These are phyloP conservation scores for Zoanthus gigantus DNA, from an alignment of 92 coral and sea anemone genomes.

Conservation along the genomic window DNA sequence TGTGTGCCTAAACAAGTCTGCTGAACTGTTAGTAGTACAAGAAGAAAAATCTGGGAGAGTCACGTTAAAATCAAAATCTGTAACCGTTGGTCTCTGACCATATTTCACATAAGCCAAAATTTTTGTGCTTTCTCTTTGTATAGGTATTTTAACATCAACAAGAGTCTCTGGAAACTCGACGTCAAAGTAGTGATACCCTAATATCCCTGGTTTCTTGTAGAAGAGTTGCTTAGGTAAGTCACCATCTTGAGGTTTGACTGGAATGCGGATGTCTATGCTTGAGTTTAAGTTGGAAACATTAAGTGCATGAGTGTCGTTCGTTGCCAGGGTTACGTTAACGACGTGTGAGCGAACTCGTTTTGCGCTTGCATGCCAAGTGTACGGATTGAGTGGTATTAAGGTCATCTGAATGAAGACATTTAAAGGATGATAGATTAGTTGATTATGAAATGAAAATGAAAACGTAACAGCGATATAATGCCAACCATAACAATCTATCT, in stretches of 20 bases:
- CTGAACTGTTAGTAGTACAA: not conserved
- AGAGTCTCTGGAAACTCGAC: not conserved
- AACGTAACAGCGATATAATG: too few species aligned
- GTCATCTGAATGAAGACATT: slow-evolving; percentile 1
- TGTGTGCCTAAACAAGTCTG: not conserved
- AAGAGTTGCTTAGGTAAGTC: not conserved
- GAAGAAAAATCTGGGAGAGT: slow-evolving; percentile 28
- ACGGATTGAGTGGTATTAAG: slow-evolving; percentile 1
- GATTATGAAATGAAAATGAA: not conserved
- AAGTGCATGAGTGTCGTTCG: not conserved
- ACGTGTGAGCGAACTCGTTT: not conserved
- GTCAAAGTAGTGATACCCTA: slow-evolving; percentile 12
- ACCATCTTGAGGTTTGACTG: slow-evolving; percentile 1
- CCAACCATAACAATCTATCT: too few species aligned
- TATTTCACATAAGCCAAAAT: not conserved
- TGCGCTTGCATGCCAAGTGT: slow-evolving; percentile 26
- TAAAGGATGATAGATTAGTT: not conserved
- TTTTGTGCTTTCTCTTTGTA: not conserved
- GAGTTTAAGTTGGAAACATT: not conserved
- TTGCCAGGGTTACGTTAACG: not conserved
- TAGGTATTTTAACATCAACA: slow-evolving; percentile 11
- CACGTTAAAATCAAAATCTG: slow-evolving; percentile 25
- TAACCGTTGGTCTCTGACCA: slow-evolving; percentile 12
- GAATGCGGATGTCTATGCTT: not conserved
- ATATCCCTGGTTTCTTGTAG: slow-evolving; percentile 6